Evolutionary conservation across 2,113 vertebrate genomes (phyloP).

Genomic region (Morphnarchus princeps): DNA sequence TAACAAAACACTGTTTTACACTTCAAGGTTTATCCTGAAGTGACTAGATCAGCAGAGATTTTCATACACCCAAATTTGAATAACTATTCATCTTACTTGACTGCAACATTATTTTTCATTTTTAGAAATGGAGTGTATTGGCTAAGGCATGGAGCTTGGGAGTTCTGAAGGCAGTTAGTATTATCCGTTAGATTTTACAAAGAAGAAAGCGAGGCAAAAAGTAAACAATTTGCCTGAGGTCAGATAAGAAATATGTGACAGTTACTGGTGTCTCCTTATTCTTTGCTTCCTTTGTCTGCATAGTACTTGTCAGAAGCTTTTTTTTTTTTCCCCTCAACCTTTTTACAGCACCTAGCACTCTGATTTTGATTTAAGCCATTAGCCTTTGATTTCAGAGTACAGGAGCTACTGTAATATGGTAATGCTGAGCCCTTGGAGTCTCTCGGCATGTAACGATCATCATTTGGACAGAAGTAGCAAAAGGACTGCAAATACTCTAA

Average conservation of each 20-base stretch:
- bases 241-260: neutral
- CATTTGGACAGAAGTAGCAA: neutral
- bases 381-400: neutral
- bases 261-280: neutral
- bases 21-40: neutral
- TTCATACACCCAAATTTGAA: neutral
- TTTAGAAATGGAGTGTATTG: neutral
- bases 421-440: neutral
- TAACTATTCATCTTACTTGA: neutral
- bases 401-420: neutral
- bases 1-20: neutral
- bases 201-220: neutral
- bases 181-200: neutral
- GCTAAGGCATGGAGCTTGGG: neutral
- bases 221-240: neutral
- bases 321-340: neutral
- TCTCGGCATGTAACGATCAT: neutral
- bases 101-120: neutral
- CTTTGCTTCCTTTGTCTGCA: neutral
- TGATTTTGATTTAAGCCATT: neutral
- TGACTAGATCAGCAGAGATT: neutral
- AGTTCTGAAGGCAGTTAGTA: neutral
- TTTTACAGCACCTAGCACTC: neutral
- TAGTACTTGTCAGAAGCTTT: neutral
- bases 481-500: slow-evolving; percentile 14